Base-by-base conservation (phyloP, 1,140 invertebrate species). In the Plectrocnemia conspersa region DNA sequence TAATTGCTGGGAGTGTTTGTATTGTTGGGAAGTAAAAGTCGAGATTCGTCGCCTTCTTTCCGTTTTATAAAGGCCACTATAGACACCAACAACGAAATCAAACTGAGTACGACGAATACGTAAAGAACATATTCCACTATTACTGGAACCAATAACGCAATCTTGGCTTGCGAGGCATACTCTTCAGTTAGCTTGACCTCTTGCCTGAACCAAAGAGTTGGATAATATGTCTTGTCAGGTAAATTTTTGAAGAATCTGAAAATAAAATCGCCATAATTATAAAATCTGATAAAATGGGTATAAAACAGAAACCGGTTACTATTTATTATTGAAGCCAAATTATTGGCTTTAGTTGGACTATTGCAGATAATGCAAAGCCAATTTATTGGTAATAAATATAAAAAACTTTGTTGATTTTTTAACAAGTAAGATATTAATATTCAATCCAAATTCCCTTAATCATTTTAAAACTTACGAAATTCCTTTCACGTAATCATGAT, bases 161-260 rank as follows among this genome's bases (percentile, higher is more conserved):
- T 65, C 59, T 80, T 79, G 0, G 83, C 76, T 64, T 74, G 63
- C 4, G 58, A 63, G 1, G 81, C 79, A 54, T 82, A 77, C n/a
- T 80, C 67, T 19, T 76, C 60, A n/a, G 77, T 80, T 15, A 86
- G 69, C 36, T 68, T 56, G 16, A 81, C 80, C 56, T 79, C 76
- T 69, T 90, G 85, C 9, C 75, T 70, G 68, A 90, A 90, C 85
- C 86, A 88, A 57, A 89, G 70, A 73, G 84, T 80, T 10, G 87
- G 87, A 54, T 85, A 70, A 68, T 70, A 59, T 16, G 62, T 67
- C 55, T 73, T 68, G 56, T 75, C 69, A 13, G 71, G 69, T 22
- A 75, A 55, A 33, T 62, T 56, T 60, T 73, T 69, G 64, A 71
- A 73, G 15, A 73, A 24, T 0, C 71, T 74, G 63, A 1, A 56